These are phyloP conservation scores for Drosophila borborema DNA, from an alignment of 2,888 invertebrate species.

Conservation along the genomic window DNA sequence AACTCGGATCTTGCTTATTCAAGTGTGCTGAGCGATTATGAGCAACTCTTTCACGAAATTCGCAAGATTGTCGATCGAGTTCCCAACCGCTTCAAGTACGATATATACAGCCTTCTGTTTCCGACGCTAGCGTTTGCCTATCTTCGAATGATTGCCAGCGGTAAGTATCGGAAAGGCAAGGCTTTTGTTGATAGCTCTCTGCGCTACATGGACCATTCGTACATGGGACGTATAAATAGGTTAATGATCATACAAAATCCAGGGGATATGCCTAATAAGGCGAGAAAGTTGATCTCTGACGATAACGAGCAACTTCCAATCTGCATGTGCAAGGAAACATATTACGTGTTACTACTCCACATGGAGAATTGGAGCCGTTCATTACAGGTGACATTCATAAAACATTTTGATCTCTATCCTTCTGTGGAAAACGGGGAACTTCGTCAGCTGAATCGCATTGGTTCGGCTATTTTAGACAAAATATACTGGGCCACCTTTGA, in stretches of 20 bases:
- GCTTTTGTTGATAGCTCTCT: constrained; percentile 21
- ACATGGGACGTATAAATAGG: constrained; percentile 39
- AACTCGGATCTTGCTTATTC: neutral
- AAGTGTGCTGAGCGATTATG: constrained; percentile 28
- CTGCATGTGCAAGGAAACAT: constrained; percentile 24
- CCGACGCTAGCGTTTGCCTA: constrained; percentile 51
- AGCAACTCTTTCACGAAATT: constrained; percentile 33
- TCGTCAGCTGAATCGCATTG: constrained; percentile 16
- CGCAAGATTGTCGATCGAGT: constrained; percentile 1
- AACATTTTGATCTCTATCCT: constrained; percentile 33
- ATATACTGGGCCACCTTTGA: constrained; percentile 38
- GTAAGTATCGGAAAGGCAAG: constrained; percentile 30
- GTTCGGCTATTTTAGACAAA: constrained; percentile 11
- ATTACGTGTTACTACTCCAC: neutral
- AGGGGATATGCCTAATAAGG: constrained; percentile 36
- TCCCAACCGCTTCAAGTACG: constrained; percentile 43
- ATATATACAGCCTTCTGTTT: constrained; percentile 48
- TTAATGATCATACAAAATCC: constrained; percentile 27
- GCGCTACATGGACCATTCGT: constrained; percentile 43
- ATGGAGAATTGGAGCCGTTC: constrained; percentile 28
- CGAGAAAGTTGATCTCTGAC: constrained; percentile 39
- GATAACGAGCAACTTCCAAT: constrained; percentile 36
- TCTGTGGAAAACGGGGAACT: neutral
- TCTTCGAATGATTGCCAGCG: constrained; percentile 38
- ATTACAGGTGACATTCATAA: constrained; percentile 25